Base-by-base conservation (phyloP, 1,140 invertebrate genomes). In the Sarcophaga bullata region DNA sequence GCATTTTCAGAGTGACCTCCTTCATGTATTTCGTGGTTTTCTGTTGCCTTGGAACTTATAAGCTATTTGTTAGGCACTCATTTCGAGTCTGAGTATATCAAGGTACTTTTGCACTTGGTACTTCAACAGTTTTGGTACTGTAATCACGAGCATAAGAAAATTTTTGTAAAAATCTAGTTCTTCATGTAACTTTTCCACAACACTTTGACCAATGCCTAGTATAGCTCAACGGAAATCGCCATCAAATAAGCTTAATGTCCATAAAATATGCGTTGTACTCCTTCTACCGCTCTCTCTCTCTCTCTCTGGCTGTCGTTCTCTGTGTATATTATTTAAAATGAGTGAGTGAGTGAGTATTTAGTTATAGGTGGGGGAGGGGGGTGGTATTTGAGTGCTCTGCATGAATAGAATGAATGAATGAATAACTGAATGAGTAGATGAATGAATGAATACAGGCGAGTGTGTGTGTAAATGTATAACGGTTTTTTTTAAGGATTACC, bases 401-500 rank as follows among this genome's bases (percentile, higher is more conserved):
- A 10, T 68, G 62, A 19, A 62, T n/a, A 62, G 6, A 3, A 52
- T 9, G 50, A 52, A 13, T 52, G 8, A 52, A 52, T 52, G 6
- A 52, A 52, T 52, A 52, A 52, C 8, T 52, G 13, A 52, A 52
- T 6, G 8, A 10, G 50, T 52, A 52, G 6, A 52, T 9, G 13
- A 52, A 10, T 13, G 9, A 13, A 52, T 52, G 6, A 46, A 10
- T 73, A 8, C 15, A 7, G 1, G 72, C n/a, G 72, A n/a, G 73
- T 76, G 73, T 25, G n/a, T 7, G 73, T 48, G 9, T 15, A 6
- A 25, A 17, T 19, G 19, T 68, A 25, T 68, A 68, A 68, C 49
- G 84, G 87, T 86, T 87, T 46, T 87, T n/a, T 85, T 86, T 86
- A 86, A 86, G 87, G 87, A 88, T 88, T 88, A 88, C 86, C 87